Percentiles rank a stretch among this genome's conserved stretches.
Evolutionary conservation across 2,113 vertebrate species (phyloP).

Genomic region (Periophthalmus modestus): DNA sequence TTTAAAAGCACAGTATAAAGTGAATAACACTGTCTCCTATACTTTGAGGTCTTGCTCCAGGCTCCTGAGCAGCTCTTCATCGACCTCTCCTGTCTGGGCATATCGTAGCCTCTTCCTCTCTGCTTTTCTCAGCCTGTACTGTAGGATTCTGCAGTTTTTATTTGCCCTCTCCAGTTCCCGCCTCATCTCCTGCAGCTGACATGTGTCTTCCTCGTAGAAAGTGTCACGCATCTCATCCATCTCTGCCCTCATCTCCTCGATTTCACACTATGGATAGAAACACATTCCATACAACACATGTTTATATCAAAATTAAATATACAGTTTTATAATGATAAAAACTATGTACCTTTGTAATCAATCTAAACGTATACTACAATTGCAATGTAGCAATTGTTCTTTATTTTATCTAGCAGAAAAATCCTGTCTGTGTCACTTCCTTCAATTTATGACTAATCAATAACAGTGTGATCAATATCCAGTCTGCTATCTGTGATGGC

Average conservation of each 20-base stretch:
- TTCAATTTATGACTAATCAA: slow-evolving; percentile 44
- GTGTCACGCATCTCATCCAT: slow-evolving; percentile 99
- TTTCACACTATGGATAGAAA: slow-evolving; percentile 80
- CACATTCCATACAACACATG: too few species aligned
- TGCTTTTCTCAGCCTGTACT: slow-evolving; percentile 96
- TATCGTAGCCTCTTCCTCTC: slow-evolving; percentile 92
- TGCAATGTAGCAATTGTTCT: not conserved
- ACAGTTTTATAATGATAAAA: too few species aligned
- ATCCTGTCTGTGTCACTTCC: not conserved
- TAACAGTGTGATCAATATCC: slow-evolving; percentile 38
- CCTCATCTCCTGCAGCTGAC: slow-evolving; percentile 96
- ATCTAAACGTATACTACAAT: not conserved
- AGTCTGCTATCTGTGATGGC: slow-evolving; percentile 20
- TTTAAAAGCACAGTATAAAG: not conserved
- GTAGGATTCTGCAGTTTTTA: slow-evolving; percentile 98
- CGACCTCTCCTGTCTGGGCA: slow-evolving; percentile 90
- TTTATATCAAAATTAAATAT: not conserved
- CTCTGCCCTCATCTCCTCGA: slow-evolving; percentile 95
- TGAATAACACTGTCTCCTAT: not conserved
- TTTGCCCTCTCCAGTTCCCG: slow-evolving; percentile 95
- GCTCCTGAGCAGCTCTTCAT: slow-evolving; percentile 91
- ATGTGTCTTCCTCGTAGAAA: slow-evolving; percentile 97
- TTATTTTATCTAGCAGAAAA: not conserved
- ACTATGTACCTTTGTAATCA: not conserved
- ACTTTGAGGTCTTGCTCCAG: slow-evolving; percentile 99